Conservation (phyloP, 2,888 invertebrate genomes). For the Cenopis cana region DNA sequence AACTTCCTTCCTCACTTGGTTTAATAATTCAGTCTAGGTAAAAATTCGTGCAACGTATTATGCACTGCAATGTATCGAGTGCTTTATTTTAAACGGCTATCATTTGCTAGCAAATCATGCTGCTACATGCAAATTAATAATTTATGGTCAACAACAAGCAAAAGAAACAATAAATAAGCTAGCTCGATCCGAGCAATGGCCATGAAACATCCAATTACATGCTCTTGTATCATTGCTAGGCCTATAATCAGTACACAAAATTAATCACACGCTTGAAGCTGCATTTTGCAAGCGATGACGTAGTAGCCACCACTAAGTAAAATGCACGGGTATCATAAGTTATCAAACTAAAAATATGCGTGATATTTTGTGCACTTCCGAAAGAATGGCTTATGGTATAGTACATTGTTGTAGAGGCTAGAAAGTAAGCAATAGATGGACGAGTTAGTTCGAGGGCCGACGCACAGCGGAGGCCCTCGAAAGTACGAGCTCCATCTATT, state of each 20-base stretch:
- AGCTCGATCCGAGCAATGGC: neutral
- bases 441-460: no score
- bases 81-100: neutral
- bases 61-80: neutral
- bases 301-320: no score
- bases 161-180: conserved; percentile 4
- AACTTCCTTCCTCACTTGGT: no score
- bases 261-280: neutral
- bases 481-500: no score
- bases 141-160: conserved; percentile 1
- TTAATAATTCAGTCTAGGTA: no score
- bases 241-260: conserved; percentile 20
- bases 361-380: no score
- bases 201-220: conserved; percentile 16
- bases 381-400: no score
- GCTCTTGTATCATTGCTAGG: conserved; percentile 19
- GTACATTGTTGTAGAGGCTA: no score
- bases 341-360: no score
- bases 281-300: conserved; percentile 4
- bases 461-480: no score
- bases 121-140: neutral
- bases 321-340: no score
- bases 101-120: conserved; percentile 1
- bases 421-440: no score
- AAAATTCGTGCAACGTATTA: neutral